Conservation (phyloP, 2,888 invertebrate species). For the Chydorus sphaericus region DNA sequence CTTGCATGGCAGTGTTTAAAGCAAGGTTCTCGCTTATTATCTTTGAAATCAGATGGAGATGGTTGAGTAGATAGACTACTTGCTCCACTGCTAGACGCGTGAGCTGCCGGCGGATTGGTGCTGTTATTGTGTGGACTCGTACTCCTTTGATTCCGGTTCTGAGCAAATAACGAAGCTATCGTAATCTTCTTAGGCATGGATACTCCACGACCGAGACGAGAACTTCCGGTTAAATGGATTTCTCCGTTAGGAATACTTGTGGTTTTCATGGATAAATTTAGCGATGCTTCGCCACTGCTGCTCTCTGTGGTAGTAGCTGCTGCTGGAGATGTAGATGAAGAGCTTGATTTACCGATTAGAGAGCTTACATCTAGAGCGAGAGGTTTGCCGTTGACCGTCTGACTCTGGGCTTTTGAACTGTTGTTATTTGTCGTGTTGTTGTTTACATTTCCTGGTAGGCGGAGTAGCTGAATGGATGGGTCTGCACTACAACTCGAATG, state of each 20-base stretch:
- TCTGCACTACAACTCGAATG: background rate
- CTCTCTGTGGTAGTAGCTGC: slow-evolving; percentile 16
- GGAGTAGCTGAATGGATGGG: background rate
- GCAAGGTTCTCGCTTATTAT: no score
- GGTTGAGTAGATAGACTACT: no score
- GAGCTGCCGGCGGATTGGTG: background rate
- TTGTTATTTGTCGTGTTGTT: background rate
- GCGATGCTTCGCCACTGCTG: slow-evolving; percentile 47
- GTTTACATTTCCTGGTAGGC: background rate
- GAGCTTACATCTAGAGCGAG: slow-evolving; percentile 14
- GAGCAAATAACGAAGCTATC: slow-evolving; percentile 71
- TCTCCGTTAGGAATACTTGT: no score
- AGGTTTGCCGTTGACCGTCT: slow-evolving; percentile 13
- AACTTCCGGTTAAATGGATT: background rate
- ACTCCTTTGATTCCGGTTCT: slow-evolving; percentile 60
- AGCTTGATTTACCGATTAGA: slow-evolving; percentile 12
- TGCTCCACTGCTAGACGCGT: slow-evolving; percentile 4
- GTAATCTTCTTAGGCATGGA: slow-evolving; percentile 83
- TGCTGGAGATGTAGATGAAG: no score
- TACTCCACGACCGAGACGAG: slow-evolving; percentile 56
- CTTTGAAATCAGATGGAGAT: no score
- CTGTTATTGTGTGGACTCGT: background rate
- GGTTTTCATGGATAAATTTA: slow-evolving; percentile 66
- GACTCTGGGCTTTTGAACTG: slow-evolving; percentile 1
- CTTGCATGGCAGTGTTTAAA: slow-evolving; percentile 7